Evolutionary conservation across 2,888 invertebrate species (phyloP).

Genomic region (Pachycephus smyrnensis): DNA sequence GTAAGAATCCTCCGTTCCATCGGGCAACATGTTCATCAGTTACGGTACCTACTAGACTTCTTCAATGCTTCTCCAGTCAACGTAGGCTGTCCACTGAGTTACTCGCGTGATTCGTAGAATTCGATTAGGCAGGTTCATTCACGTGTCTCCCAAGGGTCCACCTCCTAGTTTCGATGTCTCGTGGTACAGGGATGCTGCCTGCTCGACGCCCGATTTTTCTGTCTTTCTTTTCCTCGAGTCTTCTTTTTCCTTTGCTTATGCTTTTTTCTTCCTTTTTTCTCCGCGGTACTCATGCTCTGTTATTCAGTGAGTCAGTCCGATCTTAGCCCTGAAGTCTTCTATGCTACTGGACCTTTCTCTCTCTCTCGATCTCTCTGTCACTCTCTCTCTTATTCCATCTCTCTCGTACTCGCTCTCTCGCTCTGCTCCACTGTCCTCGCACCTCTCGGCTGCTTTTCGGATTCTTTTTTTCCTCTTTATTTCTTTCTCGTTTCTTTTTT

Average conservation of each 20-base stretch:
- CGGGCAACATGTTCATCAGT: not conserved
- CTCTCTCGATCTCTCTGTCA: not conserved
- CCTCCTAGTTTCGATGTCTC: not conserved
- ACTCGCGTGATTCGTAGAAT: conserved; percentile 16
- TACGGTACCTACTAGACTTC: not conserved
- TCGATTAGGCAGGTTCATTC: conserved; percentile 24
- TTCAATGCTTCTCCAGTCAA: not conserved
- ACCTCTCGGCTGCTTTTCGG: conserved; percentile 1
- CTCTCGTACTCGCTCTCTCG: not conserved
- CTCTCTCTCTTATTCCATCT: not conserved
- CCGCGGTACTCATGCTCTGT: conserved; percentile 11
- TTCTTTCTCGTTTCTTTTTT: conserved; percentile 33
- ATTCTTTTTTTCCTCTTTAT: conserved; percentile 1
- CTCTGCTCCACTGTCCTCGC: conserved; percentile 19
- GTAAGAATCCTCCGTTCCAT: not conserved
- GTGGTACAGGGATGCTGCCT: not conserved
- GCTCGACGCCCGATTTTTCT: not conserved
- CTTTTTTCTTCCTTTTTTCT: not conserved
- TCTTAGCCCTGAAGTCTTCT: not conserved
- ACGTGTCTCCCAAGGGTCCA: conserved; percentile 13
- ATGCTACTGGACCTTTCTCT: not conserved
- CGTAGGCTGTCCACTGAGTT: not conserved
- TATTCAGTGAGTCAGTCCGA: not conserved
- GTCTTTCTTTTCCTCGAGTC: not conserved
- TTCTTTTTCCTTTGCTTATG: not conserved